Evolutionary conservation across 2,888 invertebrate species (phyloP), one percentile per base, ranked within the genome.

Genomic region (Caprella mutica): DNA sequence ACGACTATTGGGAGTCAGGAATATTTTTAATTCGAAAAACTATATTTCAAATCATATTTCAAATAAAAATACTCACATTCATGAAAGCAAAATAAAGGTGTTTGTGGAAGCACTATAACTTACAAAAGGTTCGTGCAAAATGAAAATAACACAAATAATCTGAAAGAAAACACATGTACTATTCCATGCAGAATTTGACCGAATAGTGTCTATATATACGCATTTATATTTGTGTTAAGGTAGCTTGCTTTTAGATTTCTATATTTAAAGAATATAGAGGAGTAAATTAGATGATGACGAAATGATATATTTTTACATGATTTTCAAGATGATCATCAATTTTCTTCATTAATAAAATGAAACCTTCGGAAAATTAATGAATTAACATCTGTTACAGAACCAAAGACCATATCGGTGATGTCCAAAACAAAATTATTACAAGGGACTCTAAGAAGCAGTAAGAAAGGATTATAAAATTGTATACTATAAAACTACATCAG

Each of bases 221-320:
- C 12, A 46, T 46, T 12, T 46, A 46, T 46, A 21, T 46, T 23
- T 21, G n/a, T 24, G 24, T 23, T 9, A 9, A 17, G 19, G n/a
- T 17, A 17, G 19, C 4, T 17, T 38, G 19, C 19, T 17, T 38
- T 17, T 38, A 38, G n/a, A 38, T 38, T 17, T 38, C n/a, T 38
- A 38, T 38, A 38, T 3, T 17, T 38, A 38, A 17, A n/a, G n/a
- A n/a, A 38, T 38, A 38, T 38, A 38, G n/a, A 38, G n/a, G 19
- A 17, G 19, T 43, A 43, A 19, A 43, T 21, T 21, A 21, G 23
- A 21, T 21, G 19, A 44, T 44, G 23, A 21, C 19, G 19, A 44
- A 21, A 44, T 44, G 4, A 24, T 44, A 44, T 44, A 44, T 44
- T 21, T 44, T 21, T 44, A 44, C 23, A 44, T 44, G 23, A 21